A percentile compares a stretch with the other conserved stretches of the same genome.
Evolutionary conservation across 1,140 invertebrate genomes (phyloP).

Genomic region (Reticulitermes speratus): DNA sequence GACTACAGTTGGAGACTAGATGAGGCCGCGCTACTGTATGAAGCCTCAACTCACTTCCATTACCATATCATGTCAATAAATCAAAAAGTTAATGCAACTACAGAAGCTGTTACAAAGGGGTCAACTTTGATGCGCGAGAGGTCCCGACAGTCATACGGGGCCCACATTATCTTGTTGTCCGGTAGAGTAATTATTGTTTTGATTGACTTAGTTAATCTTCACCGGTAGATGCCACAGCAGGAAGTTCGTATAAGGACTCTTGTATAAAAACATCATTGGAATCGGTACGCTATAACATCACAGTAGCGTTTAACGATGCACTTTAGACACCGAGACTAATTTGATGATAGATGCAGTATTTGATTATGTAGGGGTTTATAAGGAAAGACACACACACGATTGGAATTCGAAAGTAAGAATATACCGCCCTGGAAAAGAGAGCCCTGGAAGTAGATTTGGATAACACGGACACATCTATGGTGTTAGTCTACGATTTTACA

Average conservation of each 20-base stretch:
- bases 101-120: conserved; percentile 13
- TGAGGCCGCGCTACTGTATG: background rate
- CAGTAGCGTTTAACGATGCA: too few species aligned
- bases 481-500: too few species aligned
- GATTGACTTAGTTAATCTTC: conserved; percentile 13
- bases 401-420: too few species aligned
- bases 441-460: too few species aligned
- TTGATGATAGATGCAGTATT: too few species aligned
- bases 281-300: background rate
- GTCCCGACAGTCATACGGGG: background rate
- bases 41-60: background rate
- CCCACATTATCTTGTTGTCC: background rate
- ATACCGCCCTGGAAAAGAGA: too few species aligned
- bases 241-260: background rate
- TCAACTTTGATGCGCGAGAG: conserved; percentile 13
- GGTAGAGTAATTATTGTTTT: background rate
- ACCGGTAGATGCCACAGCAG: background rate
- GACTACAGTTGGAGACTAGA: background rate
- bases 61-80: conserved; percentile 19
- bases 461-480: too few species aligned
- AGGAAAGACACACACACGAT: too few species aligned
- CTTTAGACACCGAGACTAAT: too few species aligned
- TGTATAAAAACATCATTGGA: background rate
- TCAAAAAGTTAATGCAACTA: conserved; percentile 19
- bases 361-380: too few species aligned